Conservation (phyloP, 1,140 invertebrate species). For the Zaprionus ornatus region DNA sequence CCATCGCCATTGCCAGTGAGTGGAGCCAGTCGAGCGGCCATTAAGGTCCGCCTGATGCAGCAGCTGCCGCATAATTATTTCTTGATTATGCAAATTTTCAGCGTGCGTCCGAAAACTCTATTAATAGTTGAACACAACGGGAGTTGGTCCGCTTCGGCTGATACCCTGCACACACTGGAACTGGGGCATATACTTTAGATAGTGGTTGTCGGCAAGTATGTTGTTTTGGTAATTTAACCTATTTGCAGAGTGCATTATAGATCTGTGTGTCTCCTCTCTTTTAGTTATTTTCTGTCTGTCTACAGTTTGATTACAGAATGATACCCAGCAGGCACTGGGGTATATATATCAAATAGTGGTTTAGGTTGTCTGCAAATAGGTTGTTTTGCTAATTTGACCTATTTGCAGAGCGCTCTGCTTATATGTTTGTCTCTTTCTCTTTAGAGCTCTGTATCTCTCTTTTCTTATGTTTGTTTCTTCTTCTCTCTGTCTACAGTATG, state of each 20-base stretch:
- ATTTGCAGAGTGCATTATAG: too few relatives aligned
- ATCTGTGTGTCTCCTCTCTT: too few relatives aligned
- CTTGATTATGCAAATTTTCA: constrained; percentile 76
- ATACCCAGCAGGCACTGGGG: too few relatives aligned
- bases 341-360: too few relatives aligned
- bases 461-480: not conserved
- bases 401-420: too few relatives aligned
- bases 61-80: constrained; percentile 79
- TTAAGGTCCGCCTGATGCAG: constrained; percentile 24
- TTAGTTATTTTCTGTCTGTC: too few relatives aligned
- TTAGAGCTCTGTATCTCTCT: not conserved
- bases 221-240: not conserved
- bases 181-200: not conserved
- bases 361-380: too few relatives aligned
- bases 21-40: constrained; percentile 20
- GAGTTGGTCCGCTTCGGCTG: not conserved
- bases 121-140: constrained; percentile 52
- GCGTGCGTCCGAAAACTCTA: constrained; percentile 46
- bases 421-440: too few relatives aligned
- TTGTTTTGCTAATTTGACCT: too few relatives aligned
- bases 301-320: too few relatives aligned
- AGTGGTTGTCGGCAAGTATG: not conserved
- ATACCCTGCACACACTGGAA: not conserved
- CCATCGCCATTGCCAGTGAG: constrained; percentile 12
- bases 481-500: not conserved